Percentiles rank a stretch among this genome's conserved stretches.
Conservation (phyloP, 2,113 vertebrate genomes). For the Felis chaus region DNA sequence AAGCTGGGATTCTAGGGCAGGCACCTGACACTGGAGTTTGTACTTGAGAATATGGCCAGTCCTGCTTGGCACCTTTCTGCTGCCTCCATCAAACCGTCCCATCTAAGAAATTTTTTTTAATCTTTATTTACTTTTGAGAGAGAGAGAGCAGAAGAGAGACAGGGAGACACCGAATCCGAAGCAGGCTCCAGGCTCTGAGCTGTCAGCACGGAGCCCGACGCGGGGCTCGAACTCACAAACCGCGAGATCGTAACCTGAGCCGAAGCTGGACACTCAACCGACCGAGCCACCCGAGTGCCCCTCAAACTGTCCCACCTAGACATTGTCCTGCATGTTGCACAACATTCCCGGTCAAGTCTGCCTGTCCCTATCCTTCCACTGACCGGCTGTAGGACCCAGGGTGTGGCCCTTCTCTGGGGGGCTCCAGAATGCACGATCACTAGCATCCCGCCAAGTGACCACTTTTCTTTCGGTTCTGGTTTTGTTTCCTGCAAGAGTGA, state of each 20-base stretch:
- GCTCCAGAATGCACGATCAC: not conserved
- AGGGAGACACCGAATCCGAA: no score
- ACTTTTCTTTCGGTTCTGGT: not conserved
- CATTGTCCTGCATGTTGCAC: not conserved
- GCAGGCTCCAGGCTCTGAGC: no score
- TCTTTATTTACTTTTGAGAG: no score
- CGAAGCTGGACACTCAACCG: no score
- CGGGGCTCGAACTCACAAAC: no score
- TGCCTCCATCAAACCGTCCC: not conserved
- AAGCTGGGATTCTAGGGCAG: not conserved
- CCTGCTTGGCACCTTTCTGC: not conserved
- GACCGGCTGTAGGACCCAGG: not conserved
- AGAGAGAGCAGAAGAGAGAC: no score
- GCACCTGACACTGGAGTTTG: not conserved
- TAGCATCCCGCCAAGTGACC: not conserved
- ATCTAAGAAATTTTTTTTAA: no score
- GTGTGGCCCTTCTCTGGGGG: not conserved
- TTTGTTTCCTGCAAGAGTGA: not conserved
- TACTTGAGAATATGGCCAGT: accelerated
- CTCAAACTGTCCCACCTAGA: accelerated
- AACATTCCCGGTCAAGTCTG: not conserved
- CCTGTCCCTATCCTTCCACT: not conserved
- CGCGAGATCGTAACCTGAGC: no score
- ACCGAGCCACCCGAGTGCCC: no score
- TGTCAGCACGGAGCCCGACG: no score